Conservation (phyloP, 2,113 vertebrate genomes). For the Perca fluviatilis region DNA sequence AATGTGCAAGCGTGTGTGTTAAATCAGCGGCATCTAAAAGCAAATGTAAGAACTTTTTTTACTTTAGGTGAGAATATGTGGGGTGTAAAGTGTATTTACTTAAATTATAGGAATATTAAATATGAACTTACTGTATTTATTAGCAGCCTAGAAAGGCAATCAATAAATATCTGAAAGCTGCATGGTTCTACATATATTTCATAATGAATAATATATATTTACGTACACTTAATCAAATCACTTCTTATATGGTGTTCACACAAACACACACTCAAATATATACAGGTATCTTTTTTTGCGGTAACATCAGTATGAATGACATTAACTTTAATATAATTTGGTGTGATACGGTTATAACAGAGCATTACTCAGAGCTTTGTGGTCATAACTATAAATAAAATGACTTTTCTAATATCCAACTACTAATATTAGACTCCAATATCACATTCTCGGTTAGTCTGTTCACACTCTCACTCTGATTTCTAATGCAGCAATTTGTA, state of each 20-base stretch:
- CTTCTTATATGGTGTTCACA: slow-evolving; percentile 21
- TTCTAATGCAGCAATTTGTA: slow-evolving; percentile 61
- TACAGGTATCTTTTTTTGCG: slow-evolving; percentile 4
- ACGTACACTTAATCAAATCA: slow-evolving; percentile 1
- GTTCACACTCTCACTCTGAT: slow-evolving; percentile 26
- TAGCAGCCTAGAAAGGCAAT: not conserved
- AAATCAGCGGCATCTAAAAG: slow-evolving; percentile 25
- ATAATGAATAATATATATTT: slow-evolving; percentile 5
- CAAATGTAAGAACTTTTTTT: slow-evolving; percentile 20
- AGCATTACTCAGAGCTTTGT: not conserved
- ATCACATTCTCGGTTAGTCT: slow-evolving; percentile 24
- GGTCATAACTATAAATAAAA: slow-evolving; percentile 45
- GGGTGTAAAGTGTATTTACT: slow-evolving; percentile 11
- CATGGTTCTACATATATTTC: slow-evolving; percentile 2
- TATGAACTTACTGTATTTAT: not conserved
- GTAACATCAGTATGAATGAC: slow-evolving; percentile 17
- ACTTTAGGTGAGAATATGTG: slow-evolving; percentile 8
- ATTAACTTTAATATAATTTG: slow-evolving; percentile 38
- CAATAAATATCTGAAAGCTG: slow-evolving; percentile 2
- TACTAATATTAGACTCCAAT: slow-evolving; percentile 36
- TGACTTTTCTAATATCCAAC: slow-evolving; percentile 41
- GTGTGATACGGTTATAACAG: slow-evolving; percentile 32
- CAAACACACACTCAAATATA: not conserved
- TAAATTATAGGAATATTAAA: slow-evolving; percentile 15
- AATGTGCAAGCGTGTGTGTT: slow-evolving; percentile 21